These are phyloP conservation scores for Bombylius major DNA, from an alignment of 2,888 invertebrate genomes.

Conservation along the genomic window DNA sequence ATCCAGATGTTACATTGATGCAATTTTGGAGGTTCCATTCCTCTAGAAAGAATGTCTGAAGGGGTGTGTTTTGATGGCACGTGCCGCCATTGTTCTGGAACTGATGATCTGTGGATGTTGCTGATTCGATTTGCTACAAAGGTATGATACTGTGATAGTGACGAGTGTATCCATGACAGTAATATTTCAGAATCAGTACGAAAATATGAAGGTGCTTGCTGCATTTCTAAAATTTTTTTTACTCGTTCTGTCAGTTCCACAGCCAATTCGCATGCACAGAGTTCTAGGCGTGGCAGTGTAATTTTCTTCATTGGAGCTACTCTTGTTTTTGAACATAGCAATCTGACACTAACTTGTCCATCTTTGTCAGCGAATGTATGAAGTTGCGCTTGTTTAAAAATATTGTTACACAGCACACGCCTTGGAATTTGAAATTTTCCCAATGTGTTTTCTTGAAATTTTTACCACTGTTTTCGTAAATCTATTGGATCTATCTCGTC, in stretches of 20 bases:
- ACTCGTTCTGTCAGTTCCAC: neutral
- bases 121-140: conserved; percentile 14
- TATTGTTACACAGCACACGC: neutral
- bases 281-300: conserved; percentile 4
- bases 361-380: conserved; percentile 10
- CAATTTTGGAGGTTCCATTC: conserved; percentile 8
- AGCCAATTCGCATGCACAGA: conserved; percentile 6
- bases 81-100: conserved; percentile 8
- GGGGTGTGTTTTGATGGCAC: conserved; percentile 9
- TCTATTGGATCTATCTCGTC: neutral
- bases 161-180: neutral
- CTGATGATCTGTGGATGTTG: conserved; percentile 6
- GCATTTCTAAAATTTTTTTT: neutral
- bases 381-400: conserved; percentile 1
- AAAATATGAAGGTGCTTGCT: neutral
- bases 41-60: conserved; percentile 13
- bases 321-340: conserved; percentile 8
- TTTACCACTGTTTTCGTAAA: neutral
- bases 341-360: neutral
- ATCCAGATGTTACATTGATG: conserved; percentile 10
- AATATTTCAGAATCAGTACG: neutral
- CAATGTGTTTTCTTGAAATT: neutral
- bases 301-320: conserved; percentile 9
- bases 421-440: neutral
- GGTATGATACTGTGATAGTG: neutral